Base-by-base conservation (phyloP, 2,888 invertebrate genomes). In the Epinotia brunnichana region DNA sequence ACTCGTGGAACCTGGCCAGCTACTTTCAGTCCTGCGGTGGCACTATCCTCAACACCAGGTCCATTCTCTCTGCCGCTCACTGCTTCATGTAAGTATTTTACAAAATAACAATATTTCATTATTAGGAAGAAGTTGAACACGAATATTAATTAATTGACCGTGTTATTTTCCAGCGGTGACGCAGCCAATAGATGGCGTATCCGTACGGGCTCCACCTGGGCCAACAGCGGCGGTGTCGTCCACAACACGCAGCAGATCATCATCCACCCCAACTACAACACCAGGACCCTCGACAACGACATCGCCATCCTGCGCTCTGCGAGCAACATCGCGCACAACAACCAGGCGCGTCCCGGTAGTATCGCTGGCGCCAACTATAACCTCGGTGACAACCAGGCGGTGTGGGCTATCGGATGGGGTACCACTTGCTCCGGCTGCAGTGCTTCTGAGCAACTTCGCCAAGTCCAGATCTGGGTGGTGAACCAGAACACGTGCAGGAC, bases 391-490 rank as follows among this genome's bases (percentile, higher is more conserved):
- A 79, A 81, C 67, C 78, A 75, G 24, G 69, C 78, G 29, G 78
- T 81, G 9, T 73, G 80, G 39, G 79, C 84, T 54, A 78, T 78
- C 29, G 88, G 88, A 68, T 86, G 86, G 86, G 85, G 85, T 2
- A n/a, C n/a, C n/a, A 15, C n/a, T 21, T 57, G 57, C n/a, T 56
- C n/a, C 21, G 1, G 21, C 35, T 63, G 66, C 39, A 39, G 74
- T 2, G 5, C 7, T 15, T 75, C 81, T 3, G 82, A 84, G 69
- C 80, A 81, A 53, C 79, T 86, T 0, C 83, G 83, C 21, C 83
- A 85, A 54, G 85, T 86, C 0, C 83, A 86, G 57, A 66, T 86
- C 41, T 83, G 81, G 79, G 75, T 76, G 9, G 68, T 86, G 13
- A 85, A 85, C 76, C 82, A 83, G 56, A 68, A 5, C 3, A 74